phyloP scores from a whole-genome alignment of 2,888 invertebrate species.

The Diogma glabrata region DNA sequence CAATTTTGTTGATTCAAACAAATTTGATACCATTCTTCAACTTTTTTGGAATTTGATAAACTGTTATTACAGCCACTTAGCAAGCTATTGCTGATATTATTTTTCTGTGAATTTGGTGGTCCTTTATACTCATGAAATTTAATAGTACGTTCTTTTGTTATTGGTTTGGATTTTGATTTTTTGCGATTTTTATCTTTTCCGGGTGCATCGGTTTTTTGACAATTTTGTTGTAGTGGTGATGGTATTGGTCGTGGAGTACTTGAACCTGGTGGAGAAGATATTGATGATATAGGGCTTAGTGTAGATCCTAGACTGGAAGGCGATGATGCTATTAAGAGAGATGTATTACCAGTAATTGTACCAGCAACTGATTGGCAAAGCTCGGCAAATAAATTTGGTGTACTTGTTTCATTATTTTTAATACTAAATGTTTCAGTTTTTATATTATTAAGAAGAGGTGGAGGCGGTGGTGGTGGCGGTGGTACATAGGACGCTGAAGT shows the following conservation, averaged over 20 bases:
- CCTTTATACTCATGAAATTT: constrained; percentile 97
- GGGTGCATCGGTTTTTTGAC: constrained; percentile 43
- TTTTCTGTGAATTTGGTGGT: constrained; percentile 74
- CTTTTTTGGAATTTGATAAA: constrained; percentile 36
- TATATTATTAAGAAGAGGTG: constrained; percentile 9
- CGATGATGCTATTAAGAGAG: constrained; percentile 39
- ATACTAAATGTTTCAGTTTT: constrained; percentile 23
- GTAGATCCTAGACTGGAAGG: constrained; percentile 45
- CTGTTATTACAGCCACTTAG: too few relatives aligned
- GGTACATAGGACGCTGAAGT: constrained; percentile 21
- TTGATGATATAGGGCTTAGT: constrained; percentile 53
- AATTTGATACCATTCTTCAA: constrained; percentile 80
- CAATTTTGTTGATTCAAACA: constrained; percentile 85
- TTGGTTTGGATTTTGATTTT: constrained; percentile 68
- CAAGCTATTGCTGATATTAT: too few relatives aligned
- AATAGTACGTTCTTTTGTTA: constrained; percentile 75
- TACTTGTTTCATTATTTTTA: constrained; percentile 28
- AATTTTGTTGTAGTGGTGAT: constrained; percentile 30
- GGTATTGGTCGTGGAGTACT: constrained; percentile 43
- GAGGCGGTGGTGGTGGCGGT: constrained; percentile 25
- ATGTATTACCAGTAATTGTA: constrained; percentile 30
- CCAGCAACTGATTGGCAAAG: constrained; percentile 46
- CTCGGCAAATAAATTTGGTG: constrained; percentile 43
- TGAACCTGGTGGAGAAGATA: constrained; percentile 49
- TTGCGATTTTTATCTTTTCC: constrained; percentile 73